Conservation (phyloP, 2,888 invertebrate genomes). For the Argyresthia goedartella region DNA sequence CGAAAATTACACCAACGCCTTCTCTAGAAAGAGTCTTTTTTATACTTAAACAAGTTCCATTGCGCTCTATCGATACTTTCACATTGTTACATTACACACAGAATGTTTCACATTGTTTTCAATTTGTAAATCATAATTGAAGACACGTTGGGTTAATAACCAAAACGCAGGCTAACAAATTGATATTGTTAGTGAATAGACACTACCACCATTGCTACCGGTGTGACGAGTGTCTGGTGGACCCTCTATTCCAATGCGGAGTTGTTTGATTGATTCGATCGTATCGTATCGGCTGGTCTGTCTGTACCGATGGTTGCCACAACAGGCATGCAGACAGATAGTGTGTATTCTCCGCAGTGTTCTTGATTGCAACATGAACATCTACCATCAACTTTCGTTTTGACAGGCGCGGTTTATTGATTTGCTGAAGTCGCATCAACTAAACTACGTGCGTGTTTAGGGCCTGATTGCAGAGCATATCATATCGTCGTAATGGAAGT, state of each 20-base stretch:
- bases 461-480: no score
- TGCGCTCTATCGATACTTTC: no score
- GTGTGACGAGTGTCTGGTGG: background rate
- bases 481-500: no score
- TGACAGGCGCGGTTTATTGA: background rate
- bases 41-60: no score
- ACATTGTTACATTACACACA: no score
- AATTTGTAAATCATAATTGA: no score
- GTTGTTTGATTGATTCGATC: conserved; percentile 5
- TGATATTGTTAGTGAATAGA: background rate
- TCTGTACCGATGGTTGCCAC: background rate
- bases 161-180: no score
- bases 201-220: background rate
- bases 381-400: background rate
- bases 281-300: background rate
- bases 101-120: no score
- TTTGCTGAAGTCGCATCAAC: background rate
- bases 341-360: background rate
- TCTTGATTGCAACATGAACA: conserved; percentile 2
- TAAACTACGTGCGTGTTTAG: no score
- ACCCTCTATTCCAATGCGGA: background rate
- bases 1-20: no score
- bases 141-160: no score
- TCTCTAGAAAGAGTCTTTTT: no score
- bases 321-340: conserved; percentile 1